Evolutionary conservation across 1,140 invertebrate species (phyloP), one percentile per base, ranked within the genome.

Genomic region (Trichomalopsis sarcophagae): DNA sequence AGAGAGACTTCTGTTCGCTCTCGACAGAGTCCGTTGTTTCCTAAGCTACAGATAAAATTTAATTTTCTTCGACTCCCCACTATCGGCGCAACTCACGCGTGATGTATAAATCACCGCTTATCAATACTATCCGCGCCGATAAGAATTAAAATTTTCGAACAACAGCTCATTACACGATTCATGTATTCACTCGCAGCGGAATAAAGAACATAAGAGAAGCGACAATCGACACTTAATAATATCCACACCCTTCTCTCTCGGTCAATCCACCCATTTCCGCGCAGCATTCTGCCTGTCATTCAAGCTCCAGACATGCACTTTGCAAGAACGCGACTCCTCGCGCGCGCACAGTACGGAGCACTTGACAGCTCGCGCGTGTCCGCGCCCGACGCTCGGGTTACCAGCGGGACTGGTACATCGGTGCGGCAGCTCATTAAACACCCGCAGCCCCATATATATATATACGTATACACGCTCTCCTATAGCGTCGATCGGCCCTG

Each of bases 401-500:
- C 55, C 50, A 55, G 50, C 17, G 11, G 5, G 6, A 62, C 50
- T 55, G 21, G 21, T 62, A 62, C 17, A 62, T 62, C 55, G 55
- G 55, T n/a, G 68, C 88, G 89, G 90, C 90, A 92, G 91, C 92
- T 93, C 92, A 93, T 93, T 93, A 93, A 93, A 93, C 91, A 92
- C 91, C 92, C 92, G 91, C 92, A 91, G 90, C 87, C 89, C 88
- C 89, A 62, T n/a, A 62, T 62, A 62, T 27, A 27, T 17, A 21
- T 17, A 50, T 17, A 50, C 47, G 10, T 50, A 50, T 14, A 50
- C 14, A 50, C 4, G 21, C 40, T 9, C 40, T 40, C 85, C 81
- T 81, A 36, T 36, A 27, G 33, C 89, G 82, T 36, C 71, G 47
- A 75, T 74, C 71, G 27, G 30, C 86, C 88, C 90, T 92, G 91